phyloP scores from a whole-genome alignment of 2,888 invertebrate species.

The Ditylenchus weischeri region DNA sequence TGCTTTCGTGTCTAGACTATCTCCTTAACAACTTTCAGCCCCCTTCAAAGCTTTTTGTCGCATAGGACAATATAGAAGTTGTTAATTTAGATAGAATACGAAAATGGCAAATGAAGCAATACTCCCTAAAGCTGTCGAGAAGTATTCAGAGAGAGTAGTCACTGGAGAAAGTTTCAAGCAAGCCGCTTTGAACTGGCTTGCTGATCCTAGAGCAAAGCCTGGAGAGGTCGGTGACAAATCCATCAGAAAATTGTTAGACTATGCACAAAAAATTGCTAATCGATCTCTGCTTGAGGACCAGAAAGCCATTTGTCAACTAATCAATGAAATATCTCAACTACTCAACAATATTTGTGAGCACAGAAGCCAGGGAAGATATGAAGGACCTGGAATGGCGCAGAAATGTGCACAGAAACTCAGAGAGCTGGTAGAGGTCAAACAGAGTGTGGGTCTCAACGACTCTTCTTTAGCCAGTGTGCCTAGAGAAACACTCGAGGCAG shows the following conservation, averaged over 20 bases:
- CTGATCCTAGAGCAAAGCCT: constrained; percentile 81
- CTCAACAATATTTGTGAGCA: constrained; percentile 87
- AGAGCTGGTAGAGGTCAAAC: constrained; percentile 69
- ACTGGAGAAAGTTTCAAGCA: constrained; percentile 86
- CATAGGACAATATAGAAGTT: too few species aligned
- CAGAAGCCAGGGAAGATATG: constrained; percentile 66
- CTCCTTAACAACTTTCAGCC: too few species aligned
- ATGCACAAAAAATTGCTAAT: constrained; percentile 81
- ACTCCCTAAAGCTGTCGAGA: background rate
- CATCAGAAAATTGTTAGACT: constrained; percentile 83
- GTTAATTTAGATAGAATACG: too few species aligned
- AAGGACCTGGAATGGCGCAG: constrained; percentile 72
- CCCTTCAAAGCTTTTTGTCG: too few species aligned
- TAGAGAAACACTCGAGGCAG: constrained; percentile 65
- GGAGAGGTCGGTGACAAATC: constrained; percentile 79
- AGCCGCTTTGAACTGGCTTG: constrained; percentile 88
- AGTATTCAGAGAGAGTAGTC: constrained; percentile 61
- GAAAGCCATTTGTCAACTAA: constrained; percentile 75
- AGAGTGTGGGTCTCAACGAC: constrained; percentile 68
- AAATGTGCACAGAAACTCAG: constrained; percentile 83
- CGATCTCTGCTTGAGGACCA: constrained; percentile 75
- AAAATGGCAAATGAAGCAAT: background rate
- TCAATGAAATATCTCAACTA: constrained; percentile 79
- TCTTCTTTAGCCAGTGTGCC: constrained; percentile 80
- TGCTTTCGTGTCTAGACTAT: too few species aligned